phyloP scores from a whole-genome alignment of 1,140 invertebrate genomes.

The Zaprionus nigranus region DNA sequence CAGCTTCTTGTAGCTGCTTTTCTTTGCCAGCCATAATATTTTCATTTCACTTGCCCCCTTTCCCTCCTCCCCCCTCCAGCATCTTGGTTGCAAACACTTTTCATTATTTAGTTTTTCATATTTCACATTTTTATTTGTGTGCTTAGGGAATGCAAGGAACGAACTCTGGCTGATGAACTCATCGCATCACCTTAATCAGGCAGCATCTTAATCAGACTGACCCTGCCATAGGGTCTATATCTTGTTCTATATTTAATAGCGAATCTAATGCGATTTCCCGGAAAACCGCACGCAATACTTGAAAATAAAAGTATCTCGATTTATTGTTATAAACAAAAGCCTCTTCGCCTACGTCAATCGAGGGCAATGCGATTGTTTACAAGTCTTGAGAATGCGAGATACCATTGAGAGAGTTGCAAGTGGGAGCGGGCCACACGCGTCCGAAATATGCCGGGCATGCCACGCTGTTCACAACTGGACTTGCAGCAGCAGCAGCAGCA shows the following conservation, averaged over 20 bases:
- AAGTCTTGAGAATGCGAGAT: background rate
- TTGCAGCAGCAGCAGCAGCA: conserved; percentile 21
- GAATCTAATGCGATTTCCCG: conserved; percentile 20
- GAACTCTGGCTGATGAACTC: conserved; percentile 55
- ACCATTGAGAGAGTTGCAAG: background rate
- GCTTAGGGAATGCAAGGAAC: background rate
- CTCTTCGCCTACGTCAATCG: conserved; percentile 30
- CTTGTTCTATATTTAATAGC: conserved; percentile 11
- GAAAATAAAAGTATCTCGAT: conserved; percentile 27
- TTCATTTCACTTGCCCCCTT: conserved; percentile 54
- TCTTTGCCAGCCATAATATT: conserved; percentile 70
- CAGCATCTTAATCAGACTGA: background rate
- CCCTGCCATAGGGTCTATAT: background rate
- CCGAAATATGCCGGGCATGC: conserved; percentile 48
- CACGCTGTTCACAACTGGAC: conserved; percentile 55
- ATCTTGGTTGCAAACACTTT: conserved; percentile 64
- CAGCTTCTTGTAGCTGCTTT: conserved; percentile 44
- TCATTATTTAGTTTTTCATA: conserved; percentile 78
- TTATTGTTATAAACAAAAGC: conserved; percentile 33
- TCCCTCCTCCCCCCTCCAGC: conserved; percentile 11
- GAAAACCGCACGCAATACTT: conserved; percentile 12
- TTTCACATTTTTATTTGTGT: conserved; percentile 70
- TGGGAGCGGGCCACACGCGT: conserved; percentile 30
- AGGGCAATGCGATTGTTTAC: conserved; percentile 27
- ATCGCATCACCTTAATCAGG: conserved; percentile 36